A percentile compares a stretch with the other conserved stretches of the same genome.
Conservation (phyloP, 1,140 invertebrate genomes). For the Caenorhabditis inopinata region DNA sequence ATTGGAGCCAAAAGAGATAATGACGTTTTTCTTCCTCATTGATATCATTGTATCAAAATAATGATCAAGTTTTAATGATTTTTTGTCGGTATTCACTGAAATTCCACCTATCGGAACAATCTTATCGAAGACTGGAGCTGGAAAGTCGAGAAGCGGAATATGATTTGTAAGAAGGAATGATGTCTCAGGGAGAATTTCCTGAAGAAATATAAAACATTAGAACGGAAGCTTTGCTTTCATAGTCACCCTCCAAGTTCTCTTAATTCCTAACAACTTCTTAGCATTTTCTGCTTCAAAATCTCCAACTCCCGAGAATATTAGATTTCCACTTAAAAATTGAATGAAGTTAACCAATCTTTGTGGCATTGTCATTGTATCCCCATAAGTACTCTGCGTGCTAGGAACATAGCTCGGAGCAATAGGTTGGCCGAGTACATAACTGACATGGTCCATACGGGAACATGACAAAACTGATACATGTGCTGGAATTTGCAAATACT, state of each 20-base stretch:
- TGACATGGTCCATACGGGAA: not conserved
- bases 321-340: not conserved
- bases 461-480: not conserved
- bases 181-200: not conserved
- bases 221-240: not conserved
- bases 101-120: slow-evolving; percentile 22
- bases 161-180: not conserved
- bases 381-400: not conserved
- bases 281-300: not conserved
- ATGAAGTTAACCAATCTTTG: not conserved
- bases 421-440: not conserved
- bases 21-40: slow-evolving; percentile 15
- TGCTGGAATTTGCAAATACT: not conserved
- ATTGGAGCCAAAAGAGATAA: slow-evolving; percentile 19
- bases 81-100: not conserved
- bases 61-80: not conserved
- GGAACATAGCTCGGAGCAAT: slow-evolving; percentile 27
- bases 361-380: not conserved
- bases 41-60: slow-evolving; percentile 12
- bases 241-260: not conserved
- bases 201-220: not conserved
- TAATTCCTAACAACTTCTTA: not conserved
- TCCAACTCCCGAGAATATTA: not conserved
- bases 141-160: slow-evolving; percentile 20
- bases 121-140: slow-evolving; percentile 1